Base-by-base conservation (phyloP, 1,140 invertebrate genomes). In the Bombyx mandarina region DNA sequence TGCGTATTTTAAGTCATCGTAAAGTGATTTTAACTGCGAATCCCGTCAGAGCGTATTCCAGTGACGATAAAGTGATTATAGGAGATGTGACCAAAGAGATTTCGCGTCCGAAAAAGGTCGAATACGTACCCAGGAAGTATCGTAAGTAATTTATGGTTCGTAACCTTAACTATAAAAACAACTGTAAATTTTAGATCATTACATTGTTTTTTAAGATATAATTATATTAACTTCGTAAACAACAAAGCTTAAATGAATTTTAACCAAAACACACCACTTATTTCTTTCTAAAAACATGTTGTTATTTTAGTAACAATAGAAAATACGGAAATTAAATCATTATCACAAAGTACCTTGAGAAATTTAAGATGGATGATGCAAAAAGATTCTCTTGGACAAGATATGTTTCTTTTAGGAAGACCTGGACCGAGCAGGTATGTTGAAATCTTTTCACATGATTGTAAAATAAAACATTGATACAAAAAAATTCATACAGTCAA, bases 281-380 rank as follows among this genome's bases (percentile, higher is more conserved):
- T 35, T 35, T 35, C 26, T 35, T 35, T 35, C 4, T 35, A 35
- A 35, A 35, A 35, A 35, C 1, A 35, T 35, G 26, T 50, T 35
- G 35, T 61, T 51, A 61, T 84, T 83, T 26, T 68, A 92, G 91
- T 92, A 35, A 82, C 82, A 57, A 76, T 87, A 57, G 75, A 82
- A 18, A 60, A 71, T 48, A 72, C 82, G 60, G 86, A 88, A 35
- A 67, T 82, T 2, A 79, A 88, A 45, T 75, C 89, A 55, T 67
- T 91, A 52, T 89, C 92, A 56, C 95, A 97, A 87, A 93, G 93
- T 51, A 91, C 91, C n/a, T 80, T 97, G 5, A 90, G 92, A 52
- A 94, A 97, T 81, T 87, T 98, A 66, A 90, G 93, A 91, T 98
- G 97, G 97, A 97, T 98, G 92, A 91, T 98, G 80, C 96, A 98